Evolutionary conservation across 2,797 vertebrate genomes (phyloP).

Genomic region (Silurus lanzhouensis): DNA sequence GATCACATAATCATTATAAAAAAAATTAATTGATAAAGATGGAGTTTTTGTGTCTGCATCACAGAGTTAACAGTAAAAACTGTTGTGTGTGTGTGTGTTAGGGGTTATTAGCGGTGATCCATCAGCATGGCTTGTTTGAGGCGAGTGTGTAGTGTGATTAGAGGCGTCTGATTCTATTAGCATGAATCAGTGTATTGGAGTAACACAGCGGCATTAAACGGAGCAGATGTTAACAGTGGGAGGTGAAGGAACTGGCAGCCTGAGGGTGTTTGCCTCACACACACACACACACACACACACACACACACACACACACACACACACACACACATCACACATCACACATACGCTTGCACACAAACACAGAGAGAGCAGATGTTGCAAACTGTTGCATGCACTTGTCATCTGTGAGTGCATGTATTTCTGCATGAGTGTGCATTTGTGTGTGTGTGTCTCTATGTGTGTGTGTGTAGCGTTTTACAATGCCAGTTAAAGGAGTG

Average conservation of each 20-base stretch:
- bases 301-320: conserved; percentile 55
- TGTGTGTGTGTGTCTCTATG: conserved; percentile 4
- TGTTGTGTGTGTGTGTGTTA: conserved; percentile 9
- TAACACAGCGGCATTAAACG: conserved; percentile 63
- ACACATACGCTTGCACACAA: conserved; percentile 53
- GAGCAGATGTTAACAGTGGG: conserved; percentile 89
- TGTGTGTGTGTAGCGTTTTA: conserved; percentile 58
- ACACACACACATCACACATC: conserved; percentile 54
- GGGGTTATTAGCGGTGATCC: conserved; percentile 51
- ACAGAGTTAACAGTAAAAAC: conserved; percentile 11
- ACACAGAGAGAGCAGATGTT: conserved; percentile 82
- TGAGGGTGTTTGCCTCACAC: conserved; percentile 73
- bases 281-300: conserved; percentile 52
- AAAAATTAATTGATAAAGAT: neutral
- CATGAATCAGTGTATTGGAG: conserved; percentile 53
- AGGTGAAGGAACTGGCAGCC: conserved; percentile 87
- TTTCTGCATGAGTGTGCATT: neutral
- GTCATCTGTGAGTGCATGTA: conserved; percentile 47
- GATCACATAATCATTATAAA: neutral
- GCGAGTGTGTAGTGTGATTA: conserved; percentile 56
- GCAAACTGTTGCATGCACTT: conserved; percentile 80
- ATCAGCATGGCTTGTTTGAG: conserved; percentile 42
- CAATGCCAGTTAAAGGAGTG: conserved; percentile 69
- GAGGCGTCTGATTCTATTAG: conserved; percentile 67
- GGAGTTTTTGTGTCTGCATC: neutral